Evolutionary conservation across 1,140 invertebrate species (phyloP).

Genomic region (Leguminivora glycinivorella): DNA sequence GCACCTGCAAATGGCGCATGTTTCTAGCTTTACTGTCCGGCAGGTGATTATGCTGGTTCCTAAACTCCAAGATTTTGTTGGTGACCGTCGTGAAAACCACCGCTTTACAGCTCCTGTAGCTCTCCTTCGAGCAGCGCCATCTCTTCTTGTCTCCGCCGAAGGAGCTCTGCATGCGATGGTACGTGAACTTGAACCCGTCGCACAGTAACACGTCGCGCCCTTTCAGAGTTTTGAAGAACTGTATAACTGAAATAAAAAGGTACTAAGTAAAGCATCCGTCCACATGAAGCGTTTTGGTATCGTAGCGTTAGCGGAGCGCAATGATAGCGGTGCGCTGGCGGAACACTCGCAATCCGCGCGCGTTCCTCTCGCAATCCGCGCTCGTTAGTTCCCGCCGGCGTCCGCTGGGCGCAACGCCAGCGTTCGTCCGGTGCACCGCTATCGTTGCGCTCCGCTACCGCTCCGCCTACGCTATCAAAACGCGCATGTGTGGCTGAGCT

Average conservation of each 20-base stretch:
- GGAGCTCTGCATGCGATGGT: not conserved
- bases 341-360: too few relatives aligned
- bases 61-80: not conserved
- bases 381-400: too few relatives aligned
- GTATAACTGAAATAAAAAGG: not conserved
- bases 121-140: slow-evolving; percentile 25
- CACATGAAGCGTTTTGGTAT: too few relatives aligned
- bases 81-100: not conserved
- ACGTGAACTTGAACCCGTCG: not conserved
- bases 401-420: too few relatives aligned
- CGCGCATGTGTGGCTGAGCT: too few relatives aligned
- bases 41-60: not conserved
- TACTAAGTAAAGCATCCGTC: too few relatives aligned
- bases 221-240: not conserved
- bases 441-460: too few relatives aligned
- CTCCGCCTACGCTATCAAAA: too few relatives aligned
- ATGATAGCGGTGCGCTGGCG: too few relatives aligned
- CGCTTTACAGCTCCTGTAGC: slow-evolving; percentile 8
- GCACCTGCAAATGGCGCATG: not conserved
- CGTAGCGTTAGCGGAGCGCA: too few relatives aligned
- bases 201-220: not conserved
- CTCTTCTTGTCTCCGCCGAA: not conserved
- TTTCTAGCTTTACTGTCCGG: not conserved
- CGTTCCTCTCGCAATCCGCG: too few relatives aligned
- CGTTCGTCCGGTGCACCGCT: too few relatives aligned